phyloP scores from a whole-genome alignment of 2,797 vertebrate genomes.

The Brachyalestes nurse region DNA sequence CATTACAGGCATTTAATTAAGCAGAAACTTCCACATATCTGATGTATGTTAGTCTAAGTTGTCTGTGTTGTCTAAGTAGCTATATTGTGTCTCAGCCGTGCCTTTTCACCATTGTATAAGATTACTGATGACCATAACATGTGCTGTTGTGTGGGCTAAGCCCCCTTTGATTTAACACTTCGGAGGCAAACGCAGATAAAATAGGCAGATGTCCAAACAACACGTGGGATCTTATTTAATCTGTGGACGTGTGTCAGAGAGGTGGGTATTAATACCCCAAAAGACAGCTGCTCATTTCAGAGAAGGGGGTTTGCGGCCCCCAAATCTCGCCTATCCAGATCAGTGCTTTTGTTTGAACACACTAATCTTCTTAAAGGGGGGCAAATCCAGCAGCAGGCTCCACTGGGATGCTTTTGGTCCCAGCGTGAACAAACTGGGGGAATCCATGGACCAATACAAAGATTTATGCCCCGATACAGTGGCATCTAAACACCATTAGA shows the following conservation, averaged over 20 bases:
- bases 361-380: slow-evolving; percentile 52
- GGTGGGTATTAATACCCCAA: slow-evolving; percentile 35
- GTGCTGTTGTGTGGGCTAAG: slow-evolving; percentile 40
- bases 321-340: slow-evolving; percentile 25
- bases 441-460: slow-evolving; percentile 13
- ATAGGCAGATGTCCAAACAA: slow-evolving; percentile 15
- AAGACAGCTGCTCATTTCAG: slow-evolving; percentile 49
- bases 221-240: slow-evolving; percentile 32
- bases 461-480: background rate
- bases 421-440: background rate
- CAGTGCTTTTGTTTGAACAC: slow-evolving; percentile 40
- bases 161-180: slow-evolving; percentile 24
- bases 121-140: slow-evolving; percentile 41
- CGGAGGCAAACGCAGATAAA: slow-evolving; percentile 5
- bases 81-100: slow-evolving; percentile 11
- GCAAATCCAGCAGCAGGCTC: slow-evolving; percentile 36
- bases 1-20: background rate
- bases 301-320: slow-evolving; percentile 10
- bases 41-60: background rate
- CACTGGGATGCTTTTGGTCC: background rate
- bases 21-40: background rate
- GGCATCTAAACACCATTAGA: slow-evolving; percentile 21
- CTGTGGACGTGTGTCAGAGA: background rate
- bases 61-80: slow-evolving; percentile 13
- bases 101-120: slow-evolving; percentile 29